Conservation (phyloP, 2,113 vertebrate genomes). For the Rhabdornis inornatus region DNA sequence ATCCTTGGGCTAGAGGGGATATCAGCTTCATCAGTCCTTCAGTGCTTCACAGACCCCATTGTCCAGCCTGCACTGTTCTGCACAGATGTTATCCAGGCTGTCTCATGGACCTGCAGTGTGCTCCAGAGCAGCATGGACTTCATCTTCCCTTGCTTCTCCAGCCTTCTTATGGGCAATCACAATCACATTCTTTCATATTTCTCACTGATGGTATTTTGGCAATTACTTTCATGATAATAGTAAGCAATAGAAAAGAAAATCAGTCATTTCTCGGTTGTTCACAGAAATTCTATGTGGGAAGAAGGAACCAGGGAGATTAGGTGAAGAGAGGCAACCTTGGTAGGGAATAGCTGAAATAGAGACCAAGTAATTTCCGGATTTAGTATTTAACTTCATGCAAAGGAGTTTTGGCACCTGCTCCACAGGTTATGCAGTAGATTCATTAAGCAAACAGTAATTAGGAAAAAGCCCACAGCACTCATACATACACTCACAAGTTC, state of each 20-base stretch:
- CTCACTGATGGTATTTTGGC: background rate
- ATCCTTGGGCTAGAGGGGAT: background rate
- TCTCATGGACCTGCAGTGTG: background rate
- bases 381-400: background rate
- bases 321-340: background rate
- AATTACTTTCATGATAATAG: background rate
- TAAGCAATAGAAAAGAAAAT: too few species aligned
- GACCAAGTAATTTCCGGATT: background rate
- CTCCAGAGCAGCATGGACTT: background rate
- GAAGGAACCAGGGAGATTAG: background rate
- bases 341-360: background rate
- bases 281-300: background rate
- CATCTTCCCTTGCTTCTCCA: background rate
- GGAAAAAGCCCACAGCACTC: background rate
- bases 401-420: background rate
- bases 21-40: background rate
- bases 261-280: background rate
- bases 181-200: background rate
- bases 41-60: background rate
- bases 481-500: conserved; percentile 72
- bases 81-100: background rate
- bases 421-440: background rate
- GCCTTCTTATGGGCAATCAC: background rate
- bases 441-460: background rate
- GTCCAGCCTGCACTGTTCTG: background rate